phyloP scores from a whole-genome alignment of 2,888 invertebrate genomes.

The Dryococelus australis region DNA sequence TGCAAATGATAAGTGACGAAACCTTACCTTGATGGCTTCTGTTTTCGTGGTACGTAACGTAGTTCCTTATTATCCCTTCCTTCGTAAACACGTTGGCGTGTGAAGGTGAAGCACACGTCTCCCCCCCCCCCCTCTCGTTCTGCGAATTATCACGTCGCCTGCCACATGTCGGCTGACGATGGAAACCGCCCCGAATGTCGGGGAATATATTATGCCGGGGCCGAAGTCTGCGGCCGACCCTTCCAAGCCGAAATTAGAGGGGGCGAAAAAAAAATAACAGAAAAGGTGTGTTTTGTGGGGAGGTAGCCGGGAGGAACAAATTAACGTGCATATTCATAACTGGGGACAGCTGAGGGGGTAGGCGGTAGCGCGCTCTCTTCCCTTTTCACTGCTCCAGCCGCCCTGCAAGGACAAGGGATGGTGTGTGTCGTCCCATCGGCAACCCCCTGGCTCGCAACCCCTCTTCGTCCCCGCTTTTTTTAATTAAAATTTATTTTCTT shows the following conservation, averaged over 20 bases:
- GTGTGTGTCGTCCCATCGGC: background rate
- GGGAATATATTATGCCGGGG: background rate
- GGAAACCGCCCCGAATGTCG: background rate
- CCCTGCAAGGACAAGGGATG: conserved; percentile 4
- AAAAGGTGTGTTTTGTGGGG: background rate
- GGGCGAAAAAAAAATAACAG: background rate
- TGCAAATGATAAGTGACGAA: too few species aligned
- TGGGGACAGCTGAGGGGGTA: background rate
- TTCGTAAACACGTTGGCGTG: background rate
- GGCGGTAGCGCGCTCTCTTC: background rate
- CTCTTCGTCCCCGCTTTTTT: background rate
- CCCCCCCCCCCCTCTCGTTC: background rate
- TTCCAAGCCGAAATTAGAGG: background rate
- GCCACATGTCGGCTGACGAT: background rate
- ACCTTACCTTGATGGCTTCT: background rate
- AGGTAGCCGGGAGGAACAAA: conserved; percentile 10
- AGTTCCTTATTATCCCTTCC: background rate
- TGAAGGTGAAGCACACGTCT: background rate
- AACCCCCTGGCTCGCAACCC: background rate
- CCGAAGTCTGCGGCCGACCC: background rate
- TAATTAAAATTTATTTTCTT: conserved; percentile 16
- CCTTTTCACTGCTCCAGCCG: background rate
- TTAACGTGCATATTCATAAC: conserved; percentile 16
- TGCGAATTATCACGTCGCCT: background rate
- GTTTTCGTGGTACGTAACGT: background rate